phyloP scores from a whole-genome alignment of 2,888 invertebrate genomes.

The Ryuthela nishihirai region DNA sequence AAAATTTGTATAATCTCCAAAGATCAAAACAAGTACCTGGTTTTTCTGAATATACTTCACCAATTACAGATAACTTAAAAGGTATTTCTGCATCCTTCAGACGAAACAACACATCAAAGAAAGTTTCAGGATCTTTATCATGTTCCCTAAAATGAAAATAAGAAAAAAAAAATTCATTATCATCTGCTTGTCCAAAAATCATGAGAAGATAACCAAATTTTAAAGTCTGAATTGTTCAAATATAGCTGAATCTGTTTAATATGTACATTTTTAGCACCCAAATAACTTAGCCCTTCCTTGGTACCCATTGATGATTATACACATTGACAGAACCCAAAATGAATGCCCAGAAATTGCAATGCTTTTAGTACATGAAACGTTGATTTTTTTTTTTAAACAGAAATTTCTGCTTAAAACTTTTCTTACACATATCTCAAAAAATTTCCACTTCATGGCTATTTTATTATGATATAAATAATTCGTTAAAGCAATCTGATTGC shows the following conservation, averaged over 20 bases:
- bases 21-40: constrained; percentile 55
- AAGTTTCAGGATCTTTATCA: constrained; percentile 66
- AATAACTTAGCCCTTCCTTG: too few species aligned
- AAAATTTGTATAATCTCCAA: constrained; percentile 1
- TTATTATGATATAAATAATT: too few species aligned
- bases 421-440: too few species aligned
- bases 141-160: constrained; percentile 59
- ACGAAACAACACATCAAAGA: constrained; percentile 56
- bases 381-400: too few species aligned
- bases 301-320: too few species aligned
- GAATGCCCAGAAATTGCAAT: too few species aligned
- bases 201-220: constrained; percentile 1
- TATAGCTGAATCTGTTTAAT: neutral
- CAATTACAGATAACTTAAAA: constrained; percentile 59
- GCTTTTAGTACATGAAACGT: too few species aligned
- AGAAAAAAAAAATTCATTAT: constrained; percentile 1
- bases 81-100: constrained; percentile 54
- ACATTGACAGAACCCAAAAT: too few species aligned
- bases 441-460: too few species aligned
- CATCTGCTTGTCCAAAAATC: neutral
- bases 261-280: too few species aligned
- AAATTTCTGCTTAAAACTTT: too few species aligned
- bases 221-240: neutral
- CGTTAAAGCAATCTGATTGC: too few species aligned
- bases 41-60: constrained; percentile 61